A percentile compares a stretch with the other conserved stretches of the same genome.
These are phyloP conservation scores for Ips nitidus DNA, from an alignment of 1,140 invertebrate species.

Conservation along the genomic window DNA sequence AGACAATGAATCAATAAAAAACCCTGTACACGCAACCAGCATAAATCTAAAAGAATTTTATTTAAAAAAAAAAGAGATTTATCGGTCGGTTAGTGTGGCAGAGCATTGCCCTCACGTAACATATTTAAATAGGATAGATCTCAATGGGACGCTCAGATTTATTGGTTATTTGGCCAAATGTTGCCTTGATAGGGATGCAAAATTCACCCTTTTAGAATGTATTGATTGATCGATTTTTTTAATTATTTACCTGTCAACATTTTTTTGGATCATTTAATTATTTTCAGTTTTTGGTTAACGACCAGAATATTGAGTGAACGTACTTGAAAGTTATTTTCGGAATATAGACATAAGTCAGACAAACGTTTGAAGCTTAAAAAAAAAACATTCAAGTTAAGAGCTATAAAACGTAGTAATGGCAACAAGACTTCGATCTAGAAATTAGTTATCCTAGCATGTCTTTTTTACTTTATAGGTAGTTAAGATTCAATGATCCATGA, in stretches of 20 bases:
- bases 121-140: conserved; percentile 12
- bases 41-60: not conserved
- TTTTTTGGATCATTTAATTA: not conserved
- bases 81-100: not conserved
- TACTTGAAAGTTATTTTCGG: no score
- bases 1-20: not conserved
- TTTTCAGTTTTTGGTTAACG: not conserved
- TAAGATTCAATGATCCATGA: not conserved
- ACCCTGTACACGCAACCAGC: not conserved
- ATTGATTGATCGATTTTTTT: not conserved
- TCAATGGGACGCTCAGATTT: conserved; percentile 8
- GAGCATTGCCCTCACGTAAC: conserved; percentile 12
- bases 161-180: conserved; percentile 1
- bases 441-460: not conserved
- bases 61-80: not conserved
- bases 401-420: no score
- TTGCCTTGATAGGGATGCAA: not conserved
- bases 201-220: not conserved
- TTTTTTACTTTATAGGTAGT: not conserved
- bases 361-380: no score
- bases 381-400: no score
- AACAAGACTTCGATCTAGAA: no score
- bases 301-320: no score
- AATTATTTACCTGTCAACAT: not conserved
- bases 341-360: no score